phyloP scores from a whole-genome alignment of 2,113 vertebrate species.

The Burhinus oedicnemus region DNA sequence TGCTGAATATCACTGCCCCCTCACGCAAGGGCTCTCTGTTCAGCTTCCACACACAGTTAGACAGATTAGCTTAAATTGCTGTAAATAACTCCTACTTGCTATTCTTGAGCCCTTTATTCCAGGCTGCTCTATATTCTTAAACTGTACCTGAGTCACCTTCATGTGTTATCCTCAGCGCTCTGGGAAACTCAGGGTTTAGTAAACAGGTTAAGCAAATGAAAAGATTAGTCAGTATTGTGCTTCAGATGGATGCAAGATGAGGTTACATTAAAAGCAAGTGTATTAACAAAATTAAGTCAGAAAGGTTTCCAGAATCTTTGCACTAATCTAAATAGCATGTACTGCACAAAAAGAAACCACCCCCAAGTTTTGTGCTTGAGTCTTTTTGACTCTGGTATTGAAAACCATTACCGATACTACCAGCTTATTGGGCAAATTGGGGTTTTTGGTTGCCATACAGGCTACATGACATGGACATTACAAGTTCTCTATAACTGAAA shows the following conservation, averaged over 20 bases:
- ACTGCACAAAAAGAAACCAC: not conserved
- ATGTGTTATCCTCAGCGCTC: not conserved
- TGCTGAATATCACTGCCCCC: not conserved
- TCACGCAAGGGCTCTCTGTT: not conserved
- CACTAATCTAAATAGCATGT: not conserved
- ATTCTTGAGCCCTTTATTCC: constrained; percentile 30
- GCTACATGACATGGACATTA: not conserved
- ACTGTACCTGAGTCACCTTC: constrained; percentile 57
- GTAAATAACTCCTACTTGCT: constrained; percentile 45
- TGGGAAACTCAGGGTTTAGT: constrained; percentile 4
- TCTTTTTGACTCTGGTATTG: not conserved
- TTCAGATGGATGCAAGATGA: constrained; percentile 26
- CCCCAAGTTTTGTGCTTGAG: not conserved
- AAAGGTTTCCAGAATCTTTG: not conserved
- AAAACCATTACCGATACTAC: not conserved
- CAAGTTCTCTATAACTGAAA: not conserved
- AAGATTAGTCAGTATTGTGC: constrained; percentile 18
- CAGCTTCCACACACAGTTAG: not conserved
- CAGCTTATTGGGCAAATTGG: not conserved
- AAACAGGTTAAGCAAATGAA: constrained; percentile 52
- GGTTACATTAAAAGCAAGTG: not conserved
- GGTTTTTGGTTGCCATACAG: not conserved
- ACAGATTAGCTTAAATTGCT: constrained; percentile 36
- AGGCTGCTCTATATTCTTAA: constrained; percentile 27
- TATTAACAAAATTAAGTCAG: not conserved